Base-by-base conservation (phyloP, 2,113 vertebrate species). In the Erpornis zantholeuca region DNA sequence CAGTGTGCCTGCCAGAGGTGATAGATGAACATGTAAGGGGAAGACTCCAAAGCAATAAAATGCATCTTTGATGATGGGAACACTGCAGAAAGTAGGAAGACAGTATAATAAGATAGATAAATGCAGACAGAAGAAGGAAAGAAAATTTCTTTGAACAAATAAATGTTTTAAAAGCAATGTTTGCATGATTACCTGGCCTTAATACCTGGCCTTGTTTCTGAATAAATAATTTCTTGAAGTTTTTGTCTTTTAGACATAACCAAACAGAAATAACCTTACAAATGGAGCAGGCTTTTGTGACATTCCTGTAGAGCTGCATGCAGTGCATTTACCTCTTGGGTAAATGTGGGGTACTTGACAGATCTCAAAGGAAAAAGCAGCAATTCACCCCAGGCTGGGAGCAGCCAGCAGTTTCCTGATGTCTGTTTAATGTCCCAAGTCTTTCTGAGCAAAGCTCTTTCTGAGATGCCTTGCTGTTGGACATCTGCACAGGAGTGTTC, bases 21-120 rank as follows among this genome's bases (percentile, higher is more conserved):
- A 83, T 53, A 52, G 91, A 94, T 90, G 91, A 90, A 77, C 91
- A 44, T 38, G 27, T 47, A 92, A 86, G 49, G 85, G 44, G 88
- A 95, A 88, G 77, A 60, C 83, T 94, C 77, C 80, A 81, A 86
- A 91, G 86, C 68, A 94, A 44, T 71, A 82, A 91, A 92, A 86
- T 56, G 59, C 35, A 54, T 84, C 72, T 91, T 53, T 63, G 81
- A 59, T 88, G 88, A 84, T 68, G 57, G 31, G 52, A 81, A 60
- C 75, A n/a, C 56, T 38, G 49, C 38, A 79, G 61, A 84, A 86
- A 75, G 42, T 38, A 89, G 81, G 40, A 81, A 68, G 69, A 70
- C 19, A 23, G 36, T 83, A 53, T 80, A 82, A 72, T 27, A 95
- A 63, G 66, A 44, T 22, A 80, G 73, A 76, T 57, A 78, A 91